Percentiles rank a stretch among this genome's conserved stretches.
These are phyloP conservation scores for Spilosoma lubricipeda DNA, from an alignment of 2,888 invertebrate species.

Conservation along the genomic window DNA sequence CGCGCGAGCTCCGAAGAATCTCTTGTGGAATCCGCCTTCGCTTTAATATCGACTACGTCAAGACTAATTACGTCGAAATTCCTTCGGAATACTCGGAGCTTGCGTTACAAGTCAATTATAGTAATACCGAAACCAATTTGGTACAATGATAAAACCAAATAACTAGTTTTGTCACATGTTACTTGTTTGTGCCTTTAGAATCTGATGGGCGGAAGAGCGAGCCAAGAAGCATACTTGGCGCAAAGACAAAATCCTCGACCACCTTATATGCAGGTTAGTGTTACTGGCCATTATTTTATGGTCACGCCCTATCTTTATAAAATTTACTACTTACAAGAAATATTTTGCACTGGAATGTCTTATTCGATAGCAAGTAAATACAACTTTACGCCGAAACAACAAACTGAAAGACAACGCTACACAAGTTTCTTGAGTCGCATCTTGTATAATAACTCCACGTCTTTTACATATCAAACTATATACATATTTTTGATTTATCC, in stretches of 20 bases:
- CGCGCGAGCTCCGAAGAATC: too few species aligned
- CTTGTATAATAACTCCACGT: too few species aligned
- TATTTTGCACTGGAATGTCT: neutral
- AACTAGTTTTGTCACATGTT: neutral
- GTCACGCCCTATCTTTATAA: neutral
- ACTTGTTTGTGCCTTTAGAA: constrained; percentile 71
- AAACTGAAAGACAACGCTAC: neutral
- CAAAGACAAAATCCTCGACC: constrained; percentile 88
- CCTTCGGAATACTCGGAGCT: too few species aligned
- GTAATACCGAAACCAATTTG: neutral
- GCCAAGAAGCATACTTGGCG: constrained; percentile 86
- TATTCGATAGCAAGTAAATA: neutral
- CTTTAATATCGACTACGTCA: too few species aligned
- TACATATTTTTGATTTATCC: too few species aligned
- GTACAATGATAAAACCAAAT: neutral
- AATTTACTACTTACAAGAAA: neutral
- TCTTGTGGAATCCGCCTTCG: too few species aligned
- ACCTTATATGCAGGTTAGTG: constrained; percentile 88
- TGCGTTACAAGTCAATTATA: neutral
- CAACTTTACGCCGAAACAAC: neutral
- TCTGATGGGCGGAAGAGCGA: constrained; percentile 87
- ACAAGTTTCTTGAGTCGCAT: neutral
- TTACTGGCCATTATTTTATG: neutral
- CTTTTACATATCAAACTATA: too few species aligned
- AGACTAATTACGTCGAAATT: too few species aligned